Conservation (phyloP, 2,888 invertebrate genomes). For the Biston stratarius region DNA sequence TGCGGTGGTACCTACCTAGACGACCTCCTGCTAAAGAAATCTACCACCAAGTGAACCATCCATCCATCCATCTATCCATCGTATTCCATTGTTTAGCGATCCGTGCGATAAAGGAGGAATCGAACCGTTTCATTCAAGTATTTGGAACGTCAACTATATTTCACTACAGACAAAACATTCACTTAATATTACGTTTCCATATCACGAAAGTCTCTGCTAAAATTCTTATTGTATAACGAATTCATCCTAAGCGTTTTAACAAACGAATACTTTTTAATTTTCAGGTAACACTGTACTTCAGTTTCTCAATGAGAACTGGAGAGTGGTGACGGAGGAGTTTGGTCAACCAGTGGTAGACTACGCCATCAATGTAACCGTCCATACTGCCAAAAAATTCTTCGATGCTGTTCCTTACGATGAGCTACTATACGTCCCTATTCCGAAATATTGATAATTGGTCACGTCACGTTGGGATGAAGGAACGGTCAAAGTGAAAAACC, state of each 20-base stretch:
- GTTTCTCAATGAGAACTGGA: slow-evolving; percentile 82
- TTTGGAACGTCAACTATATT: too few relatives aligned
- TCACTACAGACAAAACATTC: too few relatives aligned
- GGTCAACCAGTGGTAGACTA: slow-evolving; percentile 81
- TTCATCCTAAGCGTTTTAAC: not conserved
- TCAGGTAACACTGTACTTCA: slow-evolving; percentile 79
- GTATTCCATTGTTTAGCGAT: too few relatives aligned
- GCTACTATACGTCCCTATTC: slow-evolving; percentile 76
- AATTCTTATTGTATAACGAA: too few relatives aligned
- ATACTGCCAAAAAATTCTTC: slow-evolving; percentile 78
- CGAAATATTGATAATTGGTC: slow-evolving; percentile 63
- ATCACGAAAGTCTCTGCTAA: too few relatives aligned
- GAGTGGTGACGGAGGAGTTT: slow-evolving; percentile 80
- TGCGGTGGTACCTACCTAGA: too few relatives aligned
- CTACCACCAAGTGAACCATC: too few relatives aligned
- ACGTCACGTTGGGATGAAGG: not conserved
- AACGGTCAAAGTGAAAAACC: not conserved
- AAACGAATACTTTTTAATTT: slow-evolving; percentile 41
- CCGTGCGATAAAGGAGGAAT: too few relatives aligned
- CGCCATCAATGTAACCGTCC: slow-evolving; percentile 77
- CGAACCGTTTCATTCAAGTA: too few relatives aligned
- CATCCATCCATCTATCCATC: too few relatives aligned
- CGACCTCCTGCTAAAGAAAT: too few relatives aligned
- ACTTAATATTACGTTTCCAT: too few relatives aligned
- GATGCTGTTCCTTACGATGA: slow-evolving; percentile 80